phyloP scores from a whole-genome alignment of 2,797 vertebrate genomes.

The Rhadinocentrus ornatus region DNA sequence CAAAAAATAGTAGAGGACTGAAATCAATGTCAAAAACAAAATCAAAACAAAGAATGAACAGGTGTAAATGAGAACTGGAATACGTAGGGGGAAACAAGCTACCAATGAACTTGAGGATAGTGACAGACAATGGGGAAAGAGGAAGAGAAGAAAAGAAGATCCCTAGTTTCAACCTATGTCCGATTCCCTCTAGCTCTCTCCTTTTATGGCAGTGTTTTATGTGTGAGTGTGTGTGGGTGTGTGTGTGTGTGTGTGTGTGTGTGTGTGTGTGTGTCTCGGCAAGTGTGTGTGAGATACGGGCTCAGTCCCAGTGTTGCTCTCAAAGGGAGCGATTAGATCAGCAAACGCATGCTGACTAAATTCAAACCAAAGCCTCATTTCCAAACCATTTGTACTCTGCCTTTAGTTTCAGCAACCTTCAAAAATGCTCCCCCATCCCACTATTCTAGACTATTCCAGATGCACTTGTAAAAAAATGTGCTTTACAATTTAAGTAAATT shows the following conservation, averaged over 20 bases:
- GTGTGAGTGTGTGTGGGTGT: constrained; percentile 45
- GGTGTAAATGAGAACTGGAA: constrained; percentile 41
- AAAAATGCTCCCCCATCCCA: neutral
- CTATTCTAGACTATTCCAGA: constrained; percentile 2
- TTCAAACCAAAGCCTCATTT: constrained; percentile 46
- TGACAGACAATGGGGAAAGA: constrained; percentile 37
- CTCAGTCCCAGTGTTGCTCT: constrained; percentile 69
- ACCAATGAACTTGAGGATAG: constrained; percentile 49
- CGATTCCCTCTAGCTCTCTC: constrained; percentile 77
- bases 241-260: constrained; percentile 44
- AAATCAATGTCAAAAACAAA: neutral
- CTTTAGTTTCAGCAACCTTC: neutral
- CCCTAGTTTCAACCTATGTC: constrained; percentile 61
- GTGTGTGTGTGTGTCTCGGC: constrained; percentile 13
- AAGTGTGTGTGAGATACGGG: constrained; percentile 49
- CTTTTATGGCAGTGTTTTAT: constrained; percentile 79
- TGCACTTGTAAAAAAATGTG: neutral
- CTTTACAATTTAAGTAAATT: neutral
- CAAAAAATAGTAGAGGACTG: constrained; percentile 4
- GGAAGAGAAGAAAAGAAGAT: constrained; percentile 62
- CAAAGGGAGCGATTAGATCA: constrained; percentile 74
- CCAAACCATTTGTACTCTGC: constrained; percentile 20
- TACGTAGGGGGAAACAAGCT: constrained; percentile 25
- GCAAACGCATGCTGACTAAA: constrained; percentile 51
- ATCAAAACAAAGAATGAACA: constrained; percentile 27